Evolutionary conservation across 1,140 invertebrate genomes (phyloP), one percentile per base, ranked within the genome.

Genomic region (Drosophila kikkawai): DNA sequence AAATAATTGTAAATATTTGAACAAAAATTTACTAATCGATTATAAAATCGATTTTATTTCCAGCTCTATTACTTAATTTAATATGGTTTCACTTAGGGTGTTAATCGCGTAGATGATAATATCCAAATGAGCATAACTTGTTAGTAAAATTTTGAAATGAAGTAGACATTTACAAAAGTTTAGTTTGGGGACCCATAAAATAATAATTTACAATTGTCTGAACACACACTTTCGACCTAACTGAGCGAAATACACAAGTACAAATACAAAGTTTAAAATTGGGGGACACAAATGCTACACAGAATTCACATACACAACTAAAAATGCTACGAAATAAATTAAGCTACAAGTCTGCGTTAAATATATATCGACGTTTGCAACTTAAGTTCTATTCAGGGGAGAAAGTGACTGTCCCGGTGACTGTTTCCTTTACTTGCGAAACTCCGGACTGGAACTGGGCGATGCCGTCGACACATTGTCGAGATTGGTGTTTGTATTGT

Each of bases 381-480:
- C 59, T 57, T 48, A 60, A 50, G 63, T 60, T 37, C 58, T 78
- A 76, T 39, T 19, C 47, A 80, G 51, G 58, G 51, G 17, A 41
- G 36, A 13, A 53, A 51, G 22, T 61, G 47, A 75, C 37, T 47
- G 29, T 39, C 50, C 42, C 47, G 59, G 26, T 56, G 34, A 37
- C 17, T 37, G 7, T 22, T 22, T 13, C 13, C 13, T 34, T 65
- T 82, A 91, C 65, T 87, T 91, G 4, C 68, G 61, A 42, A 82
- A 75, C 56, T 92, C 81, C 51, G 90, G 91, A 78, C 82, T 92
- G 45, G 91, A 92, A 51, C 91, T 91, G 53, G 90, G 82, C 53
- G 90, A 91, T 37, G 82, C 86, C 39, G 90, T 92, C 15, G 82
- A 91, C 15, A 71, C 79, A 47, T 79, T 74, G 56, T 91, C 90